phyloP scores from a whole-genome alignment of 2,113 vertebrate species.

The Tachysurus fulvidraco region DNA sequence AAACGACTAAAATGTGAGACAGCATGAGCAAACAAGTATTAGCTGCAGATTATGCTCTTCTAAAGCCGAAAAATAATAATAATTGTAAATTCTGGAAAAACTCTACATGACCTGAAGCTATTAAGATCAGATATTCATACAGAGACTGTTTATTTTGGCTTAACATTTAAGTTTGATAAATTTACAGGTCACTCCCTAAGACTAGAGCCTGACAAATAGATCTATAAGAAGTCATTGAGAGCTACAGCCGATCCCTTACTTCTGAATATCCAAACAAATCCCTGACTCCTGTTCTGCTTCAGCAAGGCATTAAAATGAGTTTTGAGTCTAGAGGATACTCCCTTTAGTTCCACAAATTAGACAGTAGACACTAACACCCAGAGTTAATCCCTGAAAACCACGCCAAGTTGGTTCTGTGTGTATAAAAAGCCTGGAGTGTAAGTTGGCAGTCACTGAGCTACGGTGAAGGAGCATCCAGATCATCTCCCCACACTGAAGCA shows the following conservation, averaged over 20 bases:
- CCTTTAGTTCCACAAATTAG: conserved; percentile 30
- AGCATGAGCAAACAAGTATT: too few species aligned
- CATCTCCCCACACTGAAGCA: conserved; percentile 44
- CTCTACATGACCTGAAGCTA: background rate
- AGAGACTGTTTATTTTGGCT: background rate
- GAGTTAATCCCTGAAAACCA: background rate
- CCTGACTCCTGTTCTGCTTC: background rate
- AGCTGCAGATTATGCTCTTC: too few species aligned
- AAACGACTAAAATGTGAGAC: too few species aligned
- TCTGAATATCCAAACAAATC: background rate
- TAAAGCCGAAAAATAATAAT: too few species aligned
- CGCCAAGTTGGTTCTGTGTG: background rate
- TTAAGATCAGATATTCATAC: background rate
- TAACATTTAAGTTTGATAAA: background rate
- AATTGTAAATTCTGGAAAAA: too few species aligned
- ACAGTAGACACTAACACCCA: background rate
- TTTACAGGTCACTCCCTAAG: background rate
- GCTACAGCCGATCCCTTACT: background rate
- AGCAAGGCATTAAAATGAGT: background rate
- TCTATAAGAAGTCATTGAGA: background rate
- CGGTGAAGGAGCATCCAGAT: conserved; percentile 36
- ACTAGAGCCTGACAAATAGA: background rate
- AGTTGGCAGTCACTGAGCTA: background rate
- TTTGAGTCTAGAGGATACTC: background rate
- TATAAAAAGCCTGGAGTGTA: conserved; percentile 15